Percentiles rank a stretch among this genome's conserved stretches.
Conservation (phyloP, 2,888 invertebrate species). For the Spodoptera littoralis region DNA sequence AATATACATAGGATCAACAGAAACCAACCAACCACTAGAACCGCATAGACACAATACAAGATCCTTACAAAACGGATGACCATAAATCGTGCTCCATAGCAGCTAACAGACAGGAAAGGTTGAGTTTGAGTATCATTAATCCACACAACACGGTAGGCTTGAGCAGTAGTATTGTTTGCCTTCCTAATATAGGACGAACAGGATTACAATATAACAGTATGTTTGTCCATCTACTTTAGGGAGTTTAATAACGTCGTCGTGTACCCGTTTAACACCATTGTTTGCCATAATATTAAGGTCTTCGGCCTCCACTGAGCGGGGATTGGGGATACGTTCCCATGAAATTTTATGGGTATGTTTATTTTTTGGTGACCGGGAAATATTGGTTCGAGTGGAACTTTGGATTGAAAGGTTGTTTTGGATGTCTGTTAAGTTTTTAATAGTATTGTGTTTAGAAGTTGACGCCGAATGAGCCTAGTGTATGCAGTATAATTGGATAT, state of each 20-base stretch:
- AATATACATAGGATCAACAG: too few species aligned
- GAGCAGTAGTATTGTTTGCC: conserved; percentile 41
- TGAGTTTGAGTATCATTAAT: conserved; percentile 48
- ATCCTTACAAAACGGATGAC: too few species aligned
- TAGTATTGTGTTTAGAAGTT: too few species aligned
- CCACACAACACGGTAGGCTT: conserved; percentile 13
- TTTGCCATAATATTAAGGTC: conserved; percentile 52
- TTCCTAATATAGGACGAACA: conserved; percentile 31
- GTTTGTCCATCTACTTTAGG: conserved; percentile 45
- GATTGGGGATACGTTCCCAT: conserved; percentile 49
- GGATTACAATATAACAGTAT: conserved; percentile 41
- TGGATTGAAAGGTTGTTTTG: conserved; percentile 9
- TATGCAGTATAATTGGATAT: too few species aligned
- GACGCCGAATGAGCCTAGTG: neutral
- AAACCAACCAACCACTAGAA: too few species aligned
- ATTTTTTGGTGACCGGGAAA: conserved; percentile 32
- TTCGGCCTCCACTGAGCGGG: conserved; percentile 40
- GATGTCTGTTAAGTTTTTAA: neutral
- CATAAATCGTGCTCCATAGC: too few species aligned
- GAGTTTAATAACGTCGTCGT: conserved; percentile 49
- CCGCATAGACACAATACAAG: too few species aligned
- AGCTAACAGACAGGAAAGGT: conserved; percentile 12
- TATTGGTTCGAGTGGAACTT: conserved; percentile 30
- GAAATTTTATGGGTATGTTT: conserved; percentile 52
- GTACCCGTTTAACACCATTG: conserved; percentile 52